Conservation (phyloP, 2,797 vertebrate genomes). For the Peromyscus eremicus region DNA sequence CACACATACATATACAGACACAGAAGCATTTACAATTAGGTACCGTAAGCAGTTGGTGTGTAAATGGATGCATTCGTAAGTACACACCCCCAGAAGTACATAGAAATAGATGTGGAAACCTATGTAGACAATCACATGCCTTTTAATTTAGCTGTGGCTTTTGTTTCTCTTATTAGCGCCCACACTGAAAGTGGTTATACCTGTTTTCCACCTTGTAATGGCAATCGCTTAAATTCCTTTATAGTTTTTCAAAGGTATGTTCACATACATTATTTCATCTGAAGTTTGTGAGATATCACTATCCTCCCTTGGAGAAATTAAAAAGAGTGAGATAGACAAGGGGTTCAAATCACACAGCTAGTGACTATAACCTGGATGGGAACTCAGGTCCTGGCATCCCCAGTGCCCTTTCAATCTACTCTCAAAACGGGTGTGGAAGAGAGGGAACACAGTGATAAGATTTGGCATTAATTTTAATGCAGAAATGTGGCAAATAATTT, state of each 20-base stretch:
- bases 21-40: slow-evolving; percentile 10
- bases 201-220: background rate
- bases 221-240: background rate
- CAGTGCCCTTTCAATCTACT: background rate
- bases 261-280: background rate
- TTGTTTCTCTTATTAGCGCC: background rate
- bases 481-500: background rate
- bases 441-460: background rate
- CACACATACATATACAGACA: background rate
- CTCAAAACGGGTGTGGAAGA: background rate
- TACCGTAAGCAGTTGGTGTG: background rate
- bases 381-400: background rate
- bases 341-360: background rate
- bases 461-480: background rate
- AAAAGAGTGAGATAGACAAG: background rate
- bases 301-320: slow-evolving; percentile 9
- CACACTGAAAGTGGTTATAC: background rate
- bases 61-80: background rate
- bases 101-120: background rate
- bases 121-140: background rate
- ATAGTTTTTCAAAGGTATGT: background rate
- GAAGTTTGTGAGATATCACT: background rate
- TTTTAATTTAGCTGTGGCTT: background rate
- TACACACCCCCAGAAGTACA: background rate
- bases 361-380: background rate